phyloP scores from a whole-genome alignment of 2,888 invertebrate genomes.

The Cantharis rustica region DNA sequence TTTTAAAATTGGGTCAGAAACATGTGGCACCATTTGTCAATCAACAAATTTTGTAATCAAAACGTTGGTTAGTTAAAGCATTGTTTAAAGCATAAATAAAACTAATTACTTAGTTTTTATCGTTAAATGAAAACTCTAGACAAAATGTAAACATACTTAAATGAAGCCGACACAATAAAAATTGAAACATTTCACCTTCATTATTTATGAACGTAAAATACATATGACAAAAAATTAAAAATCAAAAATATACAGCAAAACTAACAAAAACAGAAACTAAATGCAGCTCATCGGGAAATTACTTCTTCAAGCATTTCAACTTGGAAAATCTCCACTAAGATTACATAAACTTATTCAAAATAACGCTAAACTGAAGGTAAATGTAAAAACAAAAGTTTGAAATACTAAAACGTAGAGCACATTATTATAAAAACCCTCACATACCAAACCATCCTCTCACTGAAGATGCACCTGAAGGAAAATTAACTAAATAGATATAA shows the following conservation, averaged over 20 bases:
- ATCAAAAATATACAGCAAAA: neutral
- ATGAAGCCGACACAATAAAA: neutral
- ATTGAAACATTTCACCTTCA: neutral
- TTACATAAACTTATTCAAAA: neutral
- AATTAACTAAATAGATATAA: neutral
- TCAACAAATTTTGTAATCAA: neutral
- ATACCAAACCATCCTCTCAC: neutral
- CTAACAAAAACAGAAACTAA: neutral
- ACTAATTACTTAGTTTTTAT: neutral
- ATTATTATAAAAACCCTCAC: neutral
- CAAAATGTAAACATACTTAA: neutral
- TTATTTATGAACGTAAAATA: neutral
- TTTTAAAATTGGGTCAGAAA: neutral
- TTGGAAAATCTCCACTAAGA: neutral
- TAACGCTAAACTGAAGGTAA: neutral
- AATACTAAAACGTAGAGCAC: neutral
- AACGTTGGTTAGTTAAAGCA: neutral
- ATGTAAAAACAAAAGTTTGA: neutral
- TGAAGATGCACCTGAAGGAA: neutral
- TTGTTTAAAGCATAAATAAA: neutral
- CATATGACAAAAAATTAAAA: neutral
- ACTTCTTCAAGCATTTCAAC: neutral
- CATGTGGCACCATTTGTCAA: neutral
- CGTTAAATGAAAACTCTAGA: neutral
- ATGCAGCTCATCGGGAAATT: neutral